A percentile compares a stretch with the other conserved stretches of the same genome.
Conservation (phyloP, 2,888 invertebrate species). For the Athalia cordata region DNA sequence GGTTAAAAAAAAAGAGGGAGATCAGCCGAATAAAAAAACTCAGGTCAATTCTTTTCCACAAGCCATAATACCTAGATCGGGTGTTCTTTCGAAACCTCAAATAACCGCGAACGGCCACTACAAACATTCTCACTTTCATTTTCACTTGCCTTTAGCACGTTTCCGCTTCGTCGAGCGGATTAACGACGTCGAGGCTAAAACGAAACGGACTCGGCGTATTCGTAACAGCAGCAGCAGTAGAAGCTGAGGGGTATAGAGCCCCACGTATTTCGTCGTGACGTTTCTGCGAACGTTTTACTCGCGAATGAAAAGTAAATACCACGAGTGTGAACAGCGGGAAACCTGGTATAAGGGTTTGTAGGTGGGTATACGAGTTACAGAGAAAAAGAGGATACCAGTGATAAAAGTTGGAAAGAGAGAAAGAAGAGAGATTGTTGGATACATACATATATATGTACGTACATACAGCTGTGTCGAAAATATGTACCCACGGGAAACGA, state of each 20-base stretch:
- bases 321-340: constrained; percentile 6
- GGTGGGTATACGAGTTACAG: not conserved
- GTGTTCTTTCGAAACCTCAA: not conserved
- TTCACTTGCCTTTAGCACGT: constrained; percentile 31
- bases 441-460: too few relatives aligned
- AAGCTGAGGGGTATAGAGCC: not conserved
- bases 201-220: not conserved
- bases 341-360: not conserved
- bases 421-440: not conserved
- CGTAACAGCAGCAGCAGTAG: not conserved
- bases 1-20: too few relatives aligned
- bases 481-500: constrained; percentile 12
- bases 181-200: constrained; percentile 24
- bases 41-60: too few relatives aligned
- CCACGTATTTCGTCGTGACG: constrained; percentile 29
- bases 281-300: not conserved
- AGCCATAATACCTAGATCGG: too few relatives aligned
- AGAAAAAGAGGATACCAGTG: not conserved
- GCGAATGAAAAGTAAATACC: constrained; percentile 37
- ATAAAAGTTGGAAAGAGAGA: not conserved
- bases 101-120: constrained; percentile 15
- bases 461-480: not conserved
- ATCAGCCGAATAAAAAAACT: too few relatives aligned
- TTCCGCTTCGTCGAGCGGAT: constrained; percentile 40
- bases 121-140: constrained; percentile 24